These are phyloP conservation scores for Planococcus citri DNA, from an alignment of 1,140 invertebrate genomes.

Conservation along the genomic window DNA sequence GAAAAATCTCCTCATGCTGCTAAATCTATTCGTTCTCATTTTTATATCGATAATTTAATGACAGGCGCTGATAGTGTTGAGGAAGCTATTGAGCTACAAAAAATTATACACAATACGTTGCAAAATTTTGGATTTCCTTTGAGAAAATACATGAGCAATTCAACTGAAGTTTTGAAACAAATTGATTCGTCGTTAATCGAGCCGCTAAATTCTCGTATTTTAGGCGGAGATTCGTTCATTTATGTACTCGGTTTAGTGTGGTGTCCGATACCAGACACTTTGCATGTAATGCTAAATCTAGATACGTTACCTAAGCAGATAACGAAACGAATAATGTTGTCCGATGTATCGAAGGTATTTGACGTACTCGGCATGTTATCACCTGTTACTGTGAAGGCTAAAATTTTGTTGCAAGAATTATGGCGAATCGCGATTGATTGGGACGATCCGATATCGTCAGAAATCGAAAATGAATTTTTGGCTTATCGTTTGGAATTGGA, in stretches of 20 bases:
- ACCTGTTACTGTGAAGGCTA: constrained; percentile 23
- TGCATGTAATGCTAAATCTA: constrained; percentile 2
- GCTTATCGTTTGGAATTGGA: constrained; percentile 26
- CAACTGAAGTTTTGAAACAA: neutral
- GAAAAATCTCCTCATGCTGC: constrained; percentile 28
- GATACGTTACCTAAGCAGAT: neutral
- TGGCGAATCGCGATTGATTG: constrained; percentile 29
- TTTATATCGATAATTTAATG: constrained; percentile 33
- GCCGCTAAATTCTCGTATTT: neutral
- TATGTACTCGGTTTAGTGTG: constrained; percentile 22
- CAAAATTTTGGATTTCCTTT: constrained; percentile 25
- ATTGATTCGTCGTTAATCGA: neutral
- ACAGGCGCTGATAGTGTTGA: constrained; percentile 28
- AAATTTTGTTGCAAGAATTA: constrained; percentile 26
- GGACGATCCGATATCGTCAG: constrained; percentile 31
- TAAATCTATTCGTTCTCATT: neutral
- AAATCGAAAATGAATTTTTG: constrained; percentile 26
- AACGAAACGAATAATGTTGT: constrained; percentile 26
- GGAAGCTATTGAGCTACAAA: constrained; percentile 24
- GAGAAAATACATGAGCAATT: constrained; percentile 25
- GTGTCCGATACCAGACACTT: neutral
- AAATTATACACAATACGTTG: constrained; percentile 24
- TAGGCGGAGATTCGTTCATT: neutral
- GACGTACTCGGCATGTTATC: constrained; percentile 26
- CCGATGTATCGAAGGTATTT: constrained; percentile 26